Conservation (phyloP, 2,113 vertebrate genomes). For the Heloderma charlesbogerti region DNA sequence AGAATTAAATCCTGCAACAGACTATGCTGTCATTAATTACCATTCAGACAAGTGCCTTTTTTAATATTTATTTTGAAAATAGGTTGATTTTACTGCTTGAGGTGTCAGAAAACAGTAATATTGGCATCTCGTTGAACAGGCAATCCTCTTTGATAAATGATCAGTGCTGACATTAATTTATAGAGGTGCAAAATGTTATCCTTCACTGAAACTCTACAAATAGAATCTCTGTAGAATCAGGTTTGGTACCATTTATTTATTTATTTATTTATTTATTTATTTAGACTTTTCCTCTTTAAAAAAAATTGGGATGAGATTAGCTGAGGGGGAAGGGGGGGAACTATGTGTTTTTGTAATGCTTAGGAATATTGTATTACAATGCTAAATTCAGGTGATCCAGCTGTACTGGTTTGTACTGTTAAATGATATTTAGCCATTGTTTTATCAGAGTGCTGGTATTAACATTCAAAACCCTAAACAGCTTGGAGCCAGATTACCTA, state of each 20-base stretch:
- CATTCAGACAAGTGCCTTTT: conserved; percentile 1
- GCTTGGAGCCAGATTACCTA: too few relatives aligned
- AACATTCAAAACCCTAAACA: too few relatives aligned
- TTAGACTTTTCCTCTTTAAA: too few relatives aligned
- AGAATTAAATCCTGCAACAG: background rate
- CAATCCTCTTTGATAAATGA: conserved; percentile 2
- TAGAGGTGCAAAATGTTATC: background rate
- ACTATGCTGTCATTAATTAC: background rate
- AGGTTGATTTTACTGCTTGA: background rate
- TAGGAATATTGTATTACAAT: background rate
- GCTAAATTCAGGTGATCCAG: background rate
- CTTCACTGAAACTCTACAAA: background rate
- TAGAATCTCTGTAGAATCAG: conserved; percentile 19
- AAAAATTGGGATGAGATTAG: background rate
- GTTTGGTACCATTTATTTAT: background rate
- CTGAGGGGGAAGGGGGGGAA: too few relatives aligned
- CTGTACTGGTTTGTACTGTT: background rate
- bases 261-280: too few relatives aligned
- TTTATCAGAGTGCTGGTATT: background rate
- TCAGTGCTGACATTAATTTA: background rate
- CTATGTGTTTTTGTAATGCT: background rate
- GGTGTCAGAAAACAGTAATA: background rate
- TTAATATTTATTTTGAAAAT: conserved; percentile 9
- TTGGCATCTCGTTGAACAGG: background rate
- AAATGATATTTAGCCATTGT: background rate